Percentiles rank a stretch among this genome's conserved stretches.
phyloP scores from a whole-genome alignment of 2,888 invertebrate genomes.

The Ptychoptera contaminata region DNA sequence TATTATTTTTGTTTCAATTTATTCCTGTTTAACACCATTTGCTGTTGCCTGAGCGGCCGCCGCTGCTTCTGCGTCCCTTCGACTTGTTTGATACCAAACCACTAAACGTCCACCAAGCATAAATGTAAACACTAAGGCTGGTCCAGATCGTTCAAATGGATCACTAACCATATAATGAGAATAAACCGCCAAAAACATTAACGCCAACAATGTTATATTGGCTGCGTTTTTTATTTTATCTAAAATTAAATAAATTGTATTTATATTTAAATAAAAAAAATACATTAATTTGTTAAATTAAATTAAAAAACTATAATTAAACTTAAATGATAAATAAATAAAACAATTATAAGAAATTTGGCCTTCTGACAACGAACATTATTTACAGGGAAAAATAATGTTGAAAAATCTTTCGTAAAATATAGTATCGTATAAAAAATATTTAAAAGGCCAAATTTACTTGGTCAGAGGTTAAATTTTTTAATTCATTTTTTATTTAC shows the following conservation, averaged over 20 bases:
- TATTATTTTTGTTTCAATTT: conserved; percentile 15
- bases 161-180: conserved; percentile 87
- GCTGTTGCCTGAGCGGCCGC: conserved; percentile 35
- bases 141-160: conserved; percentile 80
- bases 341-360: no score
- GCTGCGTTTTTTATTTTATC: conserved; percentile 83
- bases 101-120: conserved; percentile 81
- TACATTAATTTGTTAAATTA: no score
- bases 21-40: conserved; percentile 46
- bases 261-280: neutral
- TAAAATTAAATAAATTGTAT: conserved; percentile 30
- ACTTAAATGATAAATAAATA: no score
- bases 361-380: no score
- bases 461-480: no score
- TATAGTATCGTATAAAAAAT: neutral
- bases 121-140: conserved; percentile 80
- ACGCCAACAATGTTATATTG: conserved; percentile 63
- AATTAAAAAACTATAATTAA: no score
- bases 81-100: conserved; percentile 48
- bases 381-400: no score
- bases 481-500: neutral
- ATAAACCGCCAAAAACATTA: conserved; percentile 83
- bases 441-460: no score
- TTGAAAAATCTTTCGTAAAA: no score
- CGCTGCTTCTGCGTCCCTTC: conserved; percentile 34